Base-by-base conservation (phyloP, 2,888 invertebrate species). In the Phragmatobia fuliginosa region DNA sequence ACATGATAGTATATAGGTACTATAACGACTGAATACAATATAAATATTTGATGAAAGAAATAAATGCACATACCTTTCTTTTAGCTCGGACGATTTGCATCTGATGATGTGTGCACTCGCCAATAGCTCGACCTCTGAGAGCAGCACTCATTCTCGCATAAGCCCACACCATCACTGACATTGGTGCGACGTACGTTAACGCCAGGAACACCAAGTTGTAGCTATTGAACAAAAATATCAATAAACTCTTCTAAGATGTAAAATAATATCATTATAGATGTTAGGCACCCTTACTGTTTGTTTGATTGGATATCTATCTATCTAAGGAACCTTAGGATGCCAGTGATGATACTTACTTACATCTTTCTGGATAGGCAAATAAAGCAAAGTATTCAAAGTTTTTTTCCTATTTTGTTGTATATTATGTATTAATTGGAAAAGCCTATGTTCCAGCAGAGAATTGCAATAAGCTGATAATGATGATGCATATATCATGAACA, bases 31-130 rank as follows among this genome's bases (percentile, higher is more conserved):
- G 45, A 1, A 21, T 45, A 25, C 10, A 14, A 25, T 14, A 14
- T 11, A 52, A 4, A 52, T 10, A 32, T 28, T n/a, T n/a, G 36
- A 28, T 25, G 0, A n/a, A n/a, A n/a, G n/a, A n/a, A n/a, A n/a
- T n/a, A n/a, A n/a, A n/a, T n/a, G n/a, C n/a, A 58, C 91, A 90
- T 86, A 98, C 98, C 96, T 97, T 97, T 90, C 97, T 95, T 89
- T 98, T 98, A 5, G 98, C 97, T 83, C 96, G 96, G 88, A 98
- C 97, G n/a, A 97, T 96, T 83, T 98, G 98, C 86, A 97, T 96
- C 90, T 98, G 98, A 72, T 97, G 96, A 80, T 98, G 97, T 0
- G 98, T 98, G 80, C 97, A 96, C 90, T 98, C 98, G 1, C 98
- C 98, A 66, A 98, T 98, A 3, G 97, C 97, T 60, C 97, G 96